These are phyloP conservation scores for Cabera pusaria DNA, from an alignment of 2,888 invertebrate genomes.

Conservation along the genomic window DNA sequence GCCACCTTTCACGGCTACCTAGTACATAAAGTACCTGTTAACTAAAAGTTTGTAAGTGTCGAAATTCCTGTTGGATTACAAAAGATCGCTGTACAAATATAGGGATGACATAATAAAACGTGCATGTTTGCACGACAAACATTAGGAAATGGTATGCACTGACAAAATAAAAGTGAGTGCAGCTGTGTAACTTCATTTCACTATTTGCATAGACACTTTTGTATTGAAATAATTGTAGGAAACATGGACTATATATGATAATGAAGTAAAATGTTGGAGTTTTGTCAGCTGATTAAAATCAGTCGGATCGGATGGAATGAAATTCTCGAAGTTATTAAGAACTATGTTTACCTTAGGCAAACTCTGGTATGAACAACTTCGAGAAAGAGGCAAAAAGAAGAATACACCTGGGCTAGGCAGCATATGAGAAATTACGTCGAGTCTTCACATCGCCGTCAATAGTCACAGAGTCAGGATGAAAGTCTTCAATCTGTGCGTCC, in stretches of 20 bases:
- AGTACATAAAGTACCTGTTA: too few relatives aligned
- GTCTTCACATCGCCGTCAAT: too few relatives aligned
- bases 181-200: conserved; percentile 58
- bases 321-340: too few relatives aligned
- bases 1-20: too few relatives aligned
- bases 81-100: conserved; percentile 31
- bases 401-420: too few relatives aligned
- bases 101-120: conserved; percentile 44
- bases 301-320: too few relatives aligned
- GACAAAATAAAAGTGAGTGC: conserved; percentile 44
- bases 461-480: too few relatives aligned
- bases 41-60: conserved; percentile 10
- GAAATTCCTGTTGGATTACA: conserved; percentile 29
- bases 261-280: not conserved
- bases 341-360: too few relatives aligned
- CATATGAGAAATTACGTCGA: too few relatives aligned
- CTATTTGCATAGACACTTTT: conserved; percentile 31
- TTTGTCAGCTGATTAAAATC: conserved; percentile 5
- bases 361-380: too few relatives aligned
- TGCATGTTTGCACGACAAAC: conserved; percentile 36
- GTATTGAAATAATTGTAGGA: conserved; percentile 20
- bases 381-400: too few relatives aligned
- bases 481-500: too few relatives aligned
- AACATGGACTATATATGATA: conserved; percentile 30
- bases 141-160: conserved; percentile 50